These are phyloP conservation scores for Leptonema lineaticorne DNA, from an alignment of 1,140 invertebrate genomes.

Conservation along the genomic window DNA sequence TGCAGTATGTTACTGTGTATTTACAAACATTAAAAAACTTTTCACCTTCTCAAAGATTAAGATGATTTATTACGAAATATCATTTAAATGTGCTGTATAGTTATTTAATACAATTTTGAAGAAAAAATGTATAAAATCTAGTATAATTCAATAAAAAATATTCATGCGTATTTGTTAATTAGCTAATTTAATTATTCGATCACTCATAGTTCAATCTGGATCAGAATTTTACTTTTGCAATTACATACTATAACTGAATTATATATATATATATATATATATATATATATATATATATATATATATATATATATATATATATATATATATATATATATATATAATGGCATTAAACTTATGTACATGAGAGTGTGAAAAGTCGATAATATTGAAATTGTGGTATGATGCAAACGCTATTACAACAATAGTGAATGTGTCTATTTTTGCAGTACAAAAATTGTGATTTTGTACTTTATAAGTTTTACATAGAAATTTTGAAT, in stretches of 20 bases:
- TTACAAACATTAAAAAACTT: too few relatives aligned
- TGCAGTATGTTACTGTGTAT: too few relatives aligned
- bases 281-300: neutral
- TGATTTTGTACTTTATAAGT: slow-evolving; percentile 18
- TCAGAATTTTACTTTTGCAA: slow-evolving; percentile 5
- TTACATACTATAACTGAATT: neutral
- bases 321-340: neutral
- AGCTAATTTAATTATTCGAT: slow-evolving; percentile 6
- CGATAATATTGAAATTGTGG: neutral
- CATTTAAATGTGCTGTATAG: slow-evolving; percentile 23
- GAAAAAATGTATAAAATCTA: slow-evolving; percentile 11
- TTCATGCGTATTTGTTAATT: neutral
- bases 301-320: neutral
- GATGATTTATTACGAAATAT: too few relatives aligned
- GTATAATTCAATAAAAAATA: slow-evolving; percentile 14
- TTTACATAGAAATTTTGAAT: neutral
- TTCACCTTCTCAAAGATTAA: too few relatives aligned
- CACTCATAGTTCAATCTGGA: neutral
- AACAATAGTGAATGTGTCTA: slow-evolving; percentile 13
- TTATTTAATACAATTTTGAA: slow-evolving; percentile 7
- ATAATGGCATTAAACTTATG: neutral
- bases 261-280: too few relatives aligned
- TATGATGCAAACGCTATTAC: neutral
- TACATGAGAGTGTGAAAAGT: too few relatives aligned
- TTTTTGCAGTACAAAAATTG: slow-evolving; percentile 18